Evolutionary conservation across 2,888 invertebrate genomes (phyloP).

Genomic region (Agrenia bidenticulata): DNA sequence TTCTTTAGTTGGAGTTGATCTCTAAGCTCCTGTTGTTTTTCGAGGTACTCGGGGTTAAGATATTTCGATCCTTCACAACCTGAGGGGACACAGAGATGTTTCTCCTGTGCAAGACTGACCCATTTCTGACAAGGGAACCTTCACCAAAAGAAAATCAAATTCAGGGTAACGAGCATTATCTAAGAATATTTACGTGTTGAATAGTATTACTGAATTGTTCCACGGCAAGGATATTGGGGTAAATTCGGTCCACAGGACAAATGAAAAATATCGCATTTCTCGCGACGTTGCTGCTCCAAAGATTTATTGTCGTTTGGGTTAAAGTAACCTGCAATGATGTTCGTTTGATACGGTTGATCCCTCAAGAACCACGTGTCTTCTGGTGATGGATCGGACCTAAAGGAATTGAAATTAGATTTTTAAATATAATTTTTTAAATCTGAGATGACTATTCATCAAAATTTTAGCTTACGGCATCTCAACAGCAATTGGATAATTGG

Average conservation of each 20-base stretch:
- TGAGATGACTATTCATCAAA: no score
- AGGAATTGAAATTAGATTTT: neutral
- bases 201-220: conserved; percentile 33
- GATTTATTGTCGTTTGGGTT: conserved; percentile 48
- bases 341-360: conserved; percentile 39
- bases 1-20: conserved; percentile 12
- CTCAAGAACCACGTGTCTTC: conserved; percentile 24
- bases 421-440: no score
- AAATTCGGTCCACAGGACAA: conserved; percentile 34
- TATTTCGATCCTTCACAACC: conserved; percentile 33
- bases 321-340: conserved; percentile 45
- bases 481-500: conserved; percentile 31
- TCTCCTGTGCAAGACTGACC: conserved; percentile 36
- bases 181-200: neutral
- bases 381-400: conserved; percentile 21
- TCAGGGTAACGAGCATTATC: no score
- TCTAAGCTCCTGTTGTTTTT: conserved; percentile 25
- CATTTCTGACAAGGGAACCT: conserved; percentile 32
- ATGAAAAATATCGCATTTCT: conserved; percentile 40
- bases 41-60: conserved; percentile 29
- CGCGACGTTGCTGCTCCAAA: conserved; percentile 25
- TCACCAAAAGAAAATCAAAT: neutral
- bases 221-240: conserved; percentile 45
- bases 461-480: conserved; percentile 35
- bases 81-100: conserved; percentile 19